A percentile compares a stretch with the other conserved stretches of the same genome.
These are phyloP conservation scores for Drosophila grimshawi DNA, from an alignment of 1,140 invertebrate species.

Conservation along the genomic window DNA sequence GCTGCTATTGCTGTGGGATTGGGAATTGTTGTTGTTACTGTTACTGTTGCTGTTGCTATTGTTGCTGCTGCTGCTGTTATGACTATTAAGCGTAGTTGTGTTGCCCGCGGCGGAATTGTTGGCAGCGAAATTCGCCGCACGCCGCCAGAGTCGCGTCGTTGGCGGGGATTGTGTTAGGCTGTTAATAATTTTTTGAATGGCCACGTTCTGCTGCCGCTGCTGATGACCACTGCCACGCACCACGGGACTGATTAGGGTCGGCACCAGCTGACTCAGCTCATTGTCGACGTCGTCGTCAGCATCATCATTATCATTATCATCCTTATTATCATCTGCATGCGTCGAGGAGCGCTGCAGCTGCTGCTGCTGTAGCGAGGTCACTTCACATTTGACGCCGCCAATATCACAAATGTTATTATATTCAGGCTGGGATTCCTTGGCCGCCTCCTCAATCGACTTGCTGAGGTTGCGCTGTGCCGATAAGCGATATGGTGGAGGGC, in stretches of 20 bases:
- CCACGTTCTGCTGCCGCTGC: conserved; percentile 52
- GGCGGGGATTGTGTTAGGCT: conserved; percentile 67
- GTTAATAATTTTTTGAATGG: conserved; percentile 69
- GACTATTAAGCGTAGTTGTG: conserved; percentile 69
- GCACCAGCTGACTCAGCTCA: conserved; percentile 68
- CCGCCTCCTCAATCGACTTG: conserved; percentile 80
- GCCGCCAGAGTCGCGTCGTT: conserved; percentile 50
- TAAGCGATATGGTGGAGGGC: conserved; percentile 59
- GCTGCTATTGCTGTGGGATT: conserved; percentile 55
- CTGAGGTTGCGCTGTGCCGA: conserved; percentile 83
- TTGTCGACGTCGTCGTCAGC: conserved; percentile 69
- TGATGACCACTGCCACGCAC: conserved; percentile 50
- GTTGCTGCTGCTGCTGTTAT: conserved; percentile 54
- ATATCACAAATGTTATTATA: conserved; percentile 79
- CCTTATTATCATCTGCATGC: conserved; percentile 39
- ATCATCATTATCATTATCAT: conserved; percentile 42
- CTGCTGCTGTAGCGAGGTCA: conserved; percentile 48
- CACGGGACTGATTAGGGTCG: conserved; percentile 71
- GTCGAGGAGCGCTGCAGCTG: conserved; percentile 51
- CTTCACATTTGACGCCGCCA: conserved; percentile 60
- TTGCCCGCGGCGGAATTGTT: conserved; percentile 40
- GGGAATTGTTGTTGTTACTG: conserved; percentile 36
- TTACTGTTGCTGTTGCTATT: conserved; percentile 42
- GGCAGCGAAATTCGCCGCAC: conserved; percentile 47
- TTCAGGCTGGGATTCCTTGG: conserved; percentile 78